Evolutionary conservation across 2,888 invertebrate genomes (phyloP).

Genomic region (Lasiommata megera): DNA sequence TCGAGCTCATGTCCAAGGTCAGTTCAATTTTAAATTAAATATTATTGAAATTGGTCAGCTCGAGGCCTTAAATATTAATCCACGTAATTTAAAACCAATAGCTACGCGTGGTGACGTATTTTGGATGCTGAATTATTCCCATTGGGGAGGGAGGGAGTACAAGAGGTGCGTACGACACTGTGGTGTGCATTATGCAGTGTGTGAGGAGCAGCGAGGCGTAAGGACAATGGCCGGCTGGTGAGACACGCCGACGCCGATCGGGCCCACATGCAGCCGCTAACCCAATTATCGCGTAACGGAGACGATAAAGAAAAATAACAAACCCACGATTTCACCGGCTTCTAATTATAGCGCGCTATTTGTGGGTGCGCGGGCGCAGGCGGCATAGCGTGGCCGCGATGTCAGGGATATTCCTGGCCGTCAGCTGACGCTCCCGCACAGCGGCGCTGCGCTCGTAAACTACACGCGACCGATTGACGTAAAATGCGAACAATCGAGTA

Average conservation of each 20-base stretch:
- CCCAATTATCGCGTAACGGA: slow-evolving; percentile 81
- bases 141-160: no score
- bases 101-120: no score
- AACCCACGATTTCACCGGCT: slow-evolving; percentile 80
- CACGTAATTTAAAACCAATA: no score
- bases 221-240: slow-evolving; percentile 54
- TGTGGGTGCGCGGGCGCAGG: slow-evolving; percentile 77
- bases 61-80: no score
- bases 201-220: slow-evolving; percentile 33
- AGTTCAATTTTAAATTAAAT: no score
- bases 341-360: slow-evolving; percentile 80
- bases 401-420: slow-evolving; percentile 80
- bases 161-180: no score
- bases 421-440: slow-evolving; percentile 76
- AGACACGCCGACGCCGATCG: slow-evolving; percentile 78
- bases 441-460: slow-evolving; percentile 59
- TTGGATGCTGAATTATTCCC: no score
- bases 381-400: slow-evolving; percentile 77
- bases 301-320: slow-evolving; percentile 82
- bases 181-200: slow-evolving; percentile 1
- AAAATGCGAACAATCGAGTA: slow-evolving; percentile 79
- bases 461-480: slow-evolving; percentile 79
- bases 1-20: no score
- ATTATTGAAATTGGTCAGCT: no score
- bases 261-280: slow-evolving; percentile 79